Conservation (phyloP, 2,888 invertebrate genomes). For the Esperia sulphurella region DNA sequence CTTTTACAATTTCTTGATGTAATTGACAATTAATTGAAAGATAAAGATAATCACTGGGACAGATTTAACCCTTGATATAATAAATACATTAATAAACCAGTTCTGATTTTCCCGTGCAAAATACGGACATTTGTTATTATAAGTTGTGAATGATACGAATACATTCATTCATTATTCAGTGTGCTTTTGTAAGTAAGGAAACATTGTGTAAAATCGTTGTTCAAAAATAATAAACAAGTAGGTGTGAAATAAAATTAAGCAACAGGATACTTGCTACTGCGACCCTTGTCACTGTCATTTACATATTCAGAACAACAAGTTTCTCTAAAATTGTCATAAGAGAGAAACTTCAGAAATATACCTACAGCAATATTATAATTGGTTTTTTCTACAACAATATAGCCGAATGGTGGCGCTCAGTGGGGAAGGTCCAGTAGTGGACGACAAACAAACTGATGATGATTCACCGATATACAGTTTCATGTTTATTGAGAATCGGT, state of each 20-base stretch:
- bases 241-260: too few species aligned
- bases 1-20: not conserved
- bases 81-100: conserved; percentile 23
- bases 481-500: not conserved
- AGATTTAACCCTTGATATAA: conserved; percentile 19
- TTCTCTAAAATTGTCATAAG: too few species aligned
- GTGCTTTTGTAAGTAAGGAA: not conserved
- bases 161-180: conserved; percentile 2
- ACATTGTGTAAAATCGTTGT: not conserved
- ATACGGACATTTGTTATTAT: conserved; percentile 25
- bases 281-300: too few species aligned
- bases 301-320: too few species aligned
- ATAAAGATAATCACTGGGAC: conserved; percentile 13
- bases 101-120: conserved; percentile 30
- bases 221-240: too few species aligned
- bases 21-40: conserved; percentile 4
- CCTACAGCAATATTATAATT: too few species aligned
- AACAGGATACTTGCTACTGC: too few species aligned
- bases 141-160: conserved; percentile 8
- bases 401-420: too few species aligned
- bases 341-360: too few species aligned
- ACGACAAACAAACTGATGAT: too few species aligned
- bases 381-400: too few species aligned
- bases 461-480: not conserved
- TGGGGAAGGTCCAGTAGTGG: too few species aligned